Percentiles rank a stretch among this genome's conserved stretches.
These are phyloP conservation scores for Raja brachyura DNA, from an alignment of 2,113 vertebrate species.

Conservation along the genomic window DNA sequence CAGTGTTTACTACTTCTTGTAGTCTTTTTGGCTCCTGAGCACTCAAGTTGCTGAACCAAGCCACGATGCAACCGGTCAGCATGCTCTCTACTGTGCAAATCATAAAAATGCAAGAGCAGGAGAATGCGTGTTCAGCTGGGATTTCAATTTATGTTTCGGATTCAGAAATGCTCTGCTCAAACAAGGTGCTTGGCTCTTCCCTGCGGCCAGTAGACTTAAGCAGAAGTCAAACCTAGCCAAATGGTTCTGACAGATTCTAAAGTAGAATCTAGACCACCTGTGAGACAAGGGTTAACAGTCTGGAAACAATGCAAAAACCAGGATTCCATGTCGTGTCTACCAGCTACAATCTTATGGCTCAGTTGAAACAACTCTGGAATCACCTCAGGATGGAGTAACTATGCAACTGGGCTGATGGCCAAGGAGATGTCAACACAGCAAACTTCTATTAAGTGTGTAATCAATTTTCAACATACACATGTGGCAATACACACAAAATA, in stretches of 20 bases:
- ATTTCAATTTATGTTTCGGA: not conserved
- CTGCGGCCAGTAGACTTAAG: not conserved
- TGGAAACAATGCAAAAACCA: slow-evolving; percentile 15
- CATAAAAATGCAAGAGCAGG: not conserved
- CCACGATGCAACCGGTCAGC: no score
- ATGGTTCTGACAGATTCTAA: not conserved
- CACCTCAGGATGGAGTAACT: slow-evolving; percentile 13
- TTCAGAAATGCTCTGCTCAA: not conserved
- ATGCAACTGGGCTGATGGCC: not conserved
- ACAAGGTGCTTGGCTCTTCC: not conserved
- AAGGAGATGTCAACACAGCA: slow-evolving; percentile 14
- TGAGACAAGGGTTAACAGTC: slow-evolving; percentile 16
- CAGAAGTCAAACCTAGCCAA: not conserved
- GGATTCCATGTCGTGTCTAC: not conserved
- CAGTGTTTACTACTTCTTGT: no score
- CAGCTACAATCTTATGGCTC: not conserved
- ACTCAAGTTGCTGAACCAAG: no score
- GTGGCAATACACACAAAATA: slow-evolving; percentile 13
- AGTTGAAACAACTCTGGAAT: slow-evolving; percentile 23
- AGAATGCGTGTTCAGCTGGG: not conserved
- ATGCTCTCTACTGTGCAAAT: no score
- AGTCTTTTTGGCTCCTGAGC: no score
- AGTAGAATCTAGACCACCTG: not conserved
- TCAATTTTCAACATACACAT: slow-evolving; percentile 22
- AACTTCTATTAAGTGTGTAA: slow-evolving; percentile 33